A percentile compares a stretch with the other conserved stretches of the same genome.
phyloP scores from a whole-genome alignment of 2,113 vertebrate genomes.

The Dromiciops gliroides region DNA sequence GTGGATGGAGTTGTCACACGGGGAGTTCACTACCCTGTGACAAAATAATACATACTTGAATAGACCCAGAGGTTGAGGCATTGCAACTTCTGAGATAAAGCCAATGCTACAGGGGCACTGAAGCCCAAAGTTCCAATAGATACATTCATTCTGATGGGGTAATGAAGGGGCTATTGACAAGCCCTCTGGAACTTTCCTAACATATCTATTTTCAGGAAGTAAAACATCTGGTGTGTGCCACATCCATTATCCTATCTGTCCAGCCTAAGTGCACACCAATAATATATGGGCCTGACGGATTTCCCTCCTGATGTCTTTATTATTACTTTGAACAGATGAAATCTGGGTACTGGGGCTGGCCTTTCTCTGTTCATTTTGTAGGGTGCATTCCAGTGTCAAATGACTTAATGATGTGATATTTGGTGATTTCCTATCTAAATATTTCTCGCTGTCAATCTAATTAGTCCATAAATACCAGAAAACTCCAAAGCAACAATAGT shows the following conservation, averaged over 20 bases:
- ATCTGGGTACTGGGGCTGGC: constrained; percentile 66
- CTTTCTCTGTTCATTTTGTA: constrained; percentile 77
- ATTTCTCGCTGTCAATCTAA: constrained; percentile 68
- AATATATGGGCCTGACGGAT: constrained; percentile 82
- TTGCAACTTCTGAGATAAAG: neutral
- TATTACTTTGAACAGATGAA: constrained; percentile 82
- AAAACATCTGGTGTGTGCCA: constrained; percentile 90
- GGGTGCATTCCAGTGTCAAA: constrained; percentile 80
- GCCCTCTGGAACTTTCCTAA: constrained; percentile 84
- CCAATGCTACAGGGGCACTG: constrained; percentile 53
- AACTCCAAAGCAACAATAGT: neutral
- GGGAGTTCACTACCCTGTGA: neutral
- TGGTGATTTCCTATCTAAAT: constrained; percentile 73
- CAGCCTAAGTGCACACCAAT: constrained; percentile 78
- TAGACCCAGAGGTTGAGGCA: neutral
- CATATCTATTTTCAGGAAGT: constrained; percentile 92
- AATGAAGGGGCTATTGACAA: constrained; percentile 90
- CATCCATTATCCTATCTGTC: constrained; percentile 83
- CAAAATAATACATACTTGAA: neutral
- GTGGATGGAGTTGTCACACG: neutral
- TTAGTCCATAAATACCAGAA: constrained; percentile 71
- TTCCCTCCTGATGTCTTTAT: constrained; percentile 88
- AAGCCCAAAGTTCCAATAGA: constrained; percentile 75
- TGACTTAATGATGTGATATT: constrained; percentile 79
- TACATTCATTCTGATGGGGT: constrained; percentile 83